These are phyloP conservation scores for Heterotilapia buettikoferi DNA, from an alignment of 2,113 vertebrate species.

Conservation along the genomic window DNA sequence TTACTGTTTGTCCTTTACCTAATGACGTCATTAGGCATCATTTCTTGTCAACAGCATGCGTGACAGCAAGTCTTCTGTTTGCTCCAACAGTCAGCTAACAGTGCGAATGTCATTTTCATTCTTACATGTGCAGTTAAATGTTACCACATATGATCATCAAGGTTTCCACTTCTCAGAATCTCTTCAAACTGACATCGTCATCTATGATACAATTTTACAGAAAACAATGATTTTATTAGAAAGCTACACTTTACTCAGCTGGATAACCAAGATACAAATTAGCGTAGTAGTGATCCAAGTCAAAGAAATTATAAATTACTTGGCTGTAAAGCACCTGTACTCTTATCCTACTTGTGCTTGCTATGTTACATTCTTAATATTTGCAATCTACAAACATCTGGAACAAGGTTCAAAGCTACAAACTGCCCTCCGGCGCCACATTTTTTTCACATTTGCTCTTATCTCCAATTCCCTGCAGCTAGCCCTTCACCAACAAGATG, in stretches of 20 bases:
- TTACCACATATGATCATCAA: background rate
- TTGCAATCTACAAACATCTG: constrained; percentile 58
- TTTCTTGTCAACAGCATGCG: constrained; percentile 54
- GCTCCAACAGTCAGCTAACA: constrained; percentile 15
- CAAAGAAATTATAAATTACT: background rate
- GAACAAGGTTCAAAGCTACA: constrained; percentile 35
- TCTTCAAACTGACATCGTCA: background rate
- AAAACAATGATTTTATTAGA: background rate
- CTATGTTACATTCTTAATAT: constrained; percentile 27
- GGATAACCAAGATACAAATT: background rate
- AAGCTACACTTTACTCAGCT: background rate
- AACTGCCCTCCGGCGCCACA: background rate
- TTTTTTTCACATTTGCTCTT: background rate
- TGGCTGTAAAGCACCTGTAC: background rate
- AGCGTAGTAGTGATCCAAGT: background rate
- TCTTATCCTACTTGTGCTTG: background rate
- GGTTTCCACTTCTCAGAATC: background rate
- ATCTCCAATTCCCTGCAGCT: background rate
- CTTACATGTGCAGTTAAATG: background rate
- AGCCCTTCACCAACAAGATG: background rate
- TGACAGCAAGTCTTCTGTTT: constrained; percentile 12
- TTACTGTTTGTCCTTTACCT: constrained; percentile 54
- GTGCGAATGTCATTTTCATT: background rate
- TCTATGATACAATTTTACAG: background rate
- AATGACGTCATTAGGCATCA: constrained; percentile 36